A percentile compares a stretch with the other conserved stretches of the same genome.
These are phyloP conservation scores for Onchidella celtica DNA, from an alignment of 2,888 invertebrate genomes.

Conservation along the genomic window DNA sequence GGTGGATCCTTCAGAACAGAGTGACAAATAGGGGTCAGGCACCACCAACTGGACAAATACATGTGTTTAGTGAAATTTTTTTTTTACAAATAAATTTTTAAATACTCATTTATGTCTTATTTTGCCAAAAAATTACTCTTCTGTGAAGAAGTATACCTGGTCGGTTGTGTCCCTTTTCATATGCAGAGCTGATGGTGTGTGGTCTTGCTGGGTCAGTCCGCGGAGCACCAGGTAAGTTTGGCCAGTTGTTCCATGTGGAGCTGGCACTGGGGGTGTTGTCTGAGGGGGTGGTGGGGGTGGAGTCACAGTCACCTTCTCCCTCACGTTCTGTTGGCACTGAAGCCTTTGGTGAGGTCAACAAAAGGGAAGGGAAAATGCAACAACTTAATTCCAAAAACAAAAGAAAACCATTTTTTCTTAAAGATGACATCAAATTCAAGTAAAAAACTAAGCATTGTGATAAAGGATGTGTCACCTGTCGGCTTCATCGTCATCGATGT, in stretches of 20 bases:
- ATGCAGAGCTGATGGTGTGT: conserved; percentile 95
- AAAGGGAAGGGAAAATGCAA: too few species aligned
- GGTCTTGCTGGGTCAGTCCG: conserved; percentile 85
- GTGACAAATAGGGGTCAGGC: too few species aligned
- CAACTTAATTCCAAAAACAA: too few species aligned
- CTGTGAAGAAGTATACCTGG: too few species aligned
- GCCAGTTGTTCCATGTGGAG: conserved; percentile 77
- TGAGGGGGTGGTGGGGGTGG: conserved; percentile 82
- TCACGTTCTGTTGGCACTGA: conserved; percentile 24
- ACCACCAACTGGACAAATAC: too few species aligned
- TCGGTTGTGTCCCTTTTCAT: conserved; percentile 89
- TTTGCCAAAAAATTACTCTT: too few species aligned
- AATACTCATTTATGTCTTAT: background rate
- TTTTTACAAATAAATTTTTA: too few species aligned
- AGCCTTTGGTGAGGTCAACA: conserved; percentile 3
- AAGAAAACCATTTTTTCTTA: too few species aligned
- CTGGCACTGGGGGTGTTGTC: conserved; percentile 78
- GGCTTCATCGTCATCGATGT: background rate
- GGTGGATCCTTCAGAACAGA: too few species aligned
- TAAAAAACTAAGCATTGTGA: background rate
- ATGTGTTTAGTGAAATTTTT: too few species aligned
- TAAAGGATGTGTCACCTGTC: background rate
- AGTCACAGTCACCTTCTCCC: conserved; percentile 65
- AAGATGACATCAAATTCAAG: too few species aligned
- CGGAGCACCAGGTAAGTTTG: conserved; percentile 63